Conservation (phyloP, 2,797 vertebrate species). For the Alfaro cultratus region DNA sequence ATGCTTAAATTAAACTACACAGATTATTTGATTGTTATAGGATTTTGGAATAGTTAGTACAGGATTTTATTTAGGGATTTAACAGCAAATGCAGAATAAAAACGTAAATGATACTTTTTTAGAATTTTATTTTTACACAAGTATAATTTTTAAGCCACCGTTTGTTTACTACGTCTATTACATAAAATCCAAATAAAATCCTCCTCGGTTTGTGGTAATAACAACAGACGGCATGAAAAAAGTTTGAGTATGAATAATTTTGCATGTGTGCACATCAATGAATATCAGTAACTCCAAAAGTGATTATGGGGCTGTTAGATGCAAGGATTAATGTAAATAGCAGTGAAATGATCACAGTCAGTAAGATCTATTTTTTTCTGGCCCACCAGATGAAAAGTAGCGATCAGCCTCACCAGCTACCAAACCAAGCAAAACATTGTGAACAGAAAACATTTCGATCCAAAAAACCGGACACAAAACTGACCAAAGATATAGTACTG, state of each 20-base stretch:
- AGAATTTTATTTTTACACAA: not conserved
- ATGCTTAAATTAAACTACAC: not conserved
- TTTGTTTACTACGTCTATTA: not conserved
- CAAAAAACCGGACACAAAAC: not conserved
- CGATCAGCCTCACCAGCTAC: not conserved
- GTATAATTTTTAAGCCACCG: not conserved
- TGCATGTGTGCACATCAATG: not conserved
- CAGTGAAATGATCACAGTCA: not conserved
- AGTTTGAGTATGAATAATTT: not conserved
- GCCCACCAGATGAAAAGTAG: not conserved
- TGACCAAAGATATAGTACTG: conserved; percentile 22
- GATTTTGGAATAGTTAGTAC: not conserved
- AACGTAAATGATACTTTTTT: not conserved
- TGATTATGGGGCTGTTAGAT: not conserved
- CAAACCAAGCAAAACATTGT: not conserved
- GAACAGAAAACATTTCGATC: not conserved
- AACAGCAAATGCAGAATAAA: not conserved
- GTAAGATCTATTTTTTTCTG: not conserved
- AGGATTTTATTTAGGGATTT: not conserved
- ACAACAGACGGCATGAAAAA: not conserved
- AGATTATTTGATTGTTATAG: not conserved
- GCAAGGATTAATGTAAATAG: not conserved
- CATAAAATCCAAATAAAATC: not conserved
- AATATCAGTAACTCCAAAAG: not conserved
- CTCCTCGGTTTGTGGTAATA: not conserved